phyloP scores from a whole-genome alignment of 1,140 invertebrate species.

The Telenomus remus region DNA sequence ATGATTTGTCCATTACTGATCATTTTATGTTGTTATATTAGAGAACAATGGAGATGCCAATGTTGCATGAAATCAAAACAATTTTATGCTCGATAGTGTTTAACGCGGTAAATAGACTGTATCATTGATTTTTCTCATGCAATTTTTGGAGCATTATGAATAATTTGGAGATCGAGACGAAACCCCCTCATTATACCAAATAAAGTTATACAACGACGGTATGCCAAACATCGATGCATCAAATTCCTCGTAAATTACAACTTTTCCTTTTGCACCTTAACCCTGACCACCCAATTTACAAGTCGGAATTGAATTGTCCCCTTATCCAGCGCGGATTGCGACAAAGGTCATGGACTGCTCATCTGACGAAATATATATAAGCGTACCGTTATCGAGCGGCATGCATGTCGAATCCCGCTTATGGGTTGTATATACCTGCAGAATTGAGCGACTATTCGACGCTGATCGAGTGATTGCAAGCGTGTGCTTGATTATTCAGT shows the following conservation, averaged over 20 bases:
- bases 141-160: no score
- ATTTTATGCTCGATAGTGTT: no score
- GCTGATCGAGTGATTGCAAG: constrained; percentile 50
- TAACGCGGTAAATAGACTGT: no score
- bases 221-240: background rate
- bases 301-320: constrained; percentile 50
- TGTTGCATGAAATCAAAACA: no score
- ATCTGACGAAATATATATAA: constrained; percentile 75
- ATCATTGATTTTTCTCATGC: no score
- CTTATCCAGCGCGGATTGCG: constrained; percentile 28
- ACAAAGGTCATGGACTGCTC: constrained; percentile 54
- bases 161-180: no score
- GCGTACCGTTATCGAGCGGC: constrained; percentile 69
- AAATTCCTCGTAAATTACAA: constrained; percentile 17
- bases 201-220: background rate
- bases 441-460: constrained; percentile 48
- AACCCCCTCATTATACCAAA: no score
- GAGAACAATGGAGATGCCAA: no score
- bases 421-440: constrained; percentile 32
- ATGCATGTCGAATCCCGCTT: constrained; percentile 22
- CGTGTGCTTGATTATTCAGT: constrained; percentile 52
- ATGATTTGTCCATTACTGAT: no score
- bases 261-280: constrained; percentile 7
- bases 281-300: constrained; percentile 23
- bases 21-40: no score